Evolutionary conservation across 2,113 vertebrate species (phyloP).

Genomic region (Piaya cayana): DNA sequence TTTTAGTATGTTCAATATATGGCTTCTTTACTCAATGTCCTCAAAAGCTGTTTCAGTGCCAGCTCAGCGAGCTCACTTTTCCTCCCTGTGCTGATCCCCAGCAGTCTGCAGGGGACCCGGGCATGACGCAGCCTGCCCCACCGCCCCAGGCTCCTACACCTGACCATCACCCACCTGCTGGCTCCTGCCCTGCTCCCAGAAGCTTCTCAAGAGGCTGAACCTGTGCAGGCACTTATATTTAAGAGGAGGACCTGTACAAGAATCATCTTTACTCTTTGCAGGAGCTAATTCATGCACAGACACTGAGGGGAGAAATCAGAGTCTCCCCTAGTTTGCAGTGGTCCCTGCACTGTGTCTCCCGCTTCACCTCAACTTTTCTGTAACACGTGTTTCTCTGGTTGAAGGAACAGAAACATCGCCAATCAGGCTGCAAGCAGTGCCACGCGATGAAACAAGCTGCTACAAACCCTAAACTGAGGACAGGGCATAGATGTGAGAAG

Average conservation of each 20-base stretch:
- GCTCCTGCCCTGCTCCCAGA: fast-evolving
- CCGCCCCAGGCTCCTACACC: not conserved
- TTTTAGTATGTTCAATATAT: fast-evolving
- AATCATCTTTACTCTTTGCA: not conserved
- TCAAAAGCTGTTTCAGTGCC: not conserved
- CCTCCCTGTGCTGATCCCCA: fast-evolving
- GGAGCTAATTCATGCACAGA: not conserved
- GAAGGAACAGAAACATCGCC: not conserved
- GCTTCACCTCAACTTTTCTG: not conserved
- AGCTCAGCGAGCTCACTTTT: not conserved
- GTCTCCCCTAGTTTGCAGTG: fast-evolving
- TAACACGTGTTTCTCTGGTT: not conserved
- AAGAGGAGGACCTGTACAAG: not conserved
- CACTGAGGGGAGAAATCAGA: not conserved
- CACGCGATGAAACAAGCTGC: not conserved
- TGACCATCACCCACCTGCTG: not conserved
- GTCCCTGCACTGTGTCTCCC: not conserved
- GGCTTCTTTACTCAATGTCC: not conserved
- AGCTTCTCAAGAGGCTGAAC: not conserved
- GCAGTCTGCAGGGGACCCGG: not conserved
- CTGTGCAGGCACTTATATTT: fast-evolving
- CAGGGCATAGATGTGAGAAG: not conserved
- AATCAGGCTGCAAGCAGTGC: not conserved
- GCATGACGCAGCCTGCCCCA: not conserved
- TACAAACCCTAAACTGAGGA: not conserved